Percentiles rank a stretch among this genome's conserved stretches.
These are phyloP conservation scores for Zapornia atra DNA, from an alignment of 2,113 vertebrate genomes.

Conservation along the genomic window DNA sequence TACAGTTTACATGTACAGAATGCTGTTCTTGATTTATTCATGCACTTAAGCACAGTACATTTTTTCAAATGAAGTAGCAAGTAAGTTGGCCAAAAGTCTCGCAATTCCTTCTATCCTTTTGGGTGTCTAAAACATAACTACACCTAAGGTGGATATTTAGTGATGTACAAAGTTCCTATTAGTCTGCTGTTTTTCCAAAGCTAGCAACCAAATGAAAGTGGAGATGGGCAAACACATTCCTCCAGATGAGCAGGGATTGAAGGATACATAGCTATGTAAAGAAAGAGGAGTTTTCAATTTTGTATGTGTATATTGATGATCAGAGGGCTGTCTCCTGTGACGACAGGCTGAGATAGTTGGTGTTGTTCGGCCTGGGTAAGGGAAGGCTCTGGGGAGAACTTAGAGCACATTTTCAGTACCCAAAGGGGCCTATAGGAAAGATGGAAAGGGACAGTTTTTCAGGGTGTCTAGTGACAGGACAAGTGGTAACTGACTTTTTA, in stretches of 20 bases:
- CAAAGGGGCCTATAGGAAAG: too few species aligned
- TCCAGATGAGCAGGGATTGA: background rate
- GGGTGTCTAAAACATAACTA: background rate
- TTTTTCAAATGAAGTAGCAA: background rate
- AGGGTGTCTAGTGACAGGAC: too few species aligned
- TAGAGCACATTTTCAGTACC: too few species aligned
- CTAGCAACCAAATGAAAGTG: background rate
- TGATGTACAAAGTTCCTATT: background rate
- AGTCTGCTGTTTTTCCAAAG: background rate
- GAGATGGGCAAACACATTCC: background rate
- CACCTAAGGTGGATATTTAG: background rate
- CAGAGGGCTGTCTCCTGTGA: too few species aligned
- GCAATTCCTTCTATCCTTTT: background rate
- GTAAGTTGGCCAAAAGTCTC: background rate
- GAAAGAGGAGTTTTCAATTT: background rate
- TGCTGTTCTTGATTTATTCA: background rate
- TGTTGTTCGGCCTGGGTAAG: too few species aligned
- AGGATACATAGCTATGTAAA: background rate
- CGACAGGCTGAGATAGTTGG: too few species aligned
- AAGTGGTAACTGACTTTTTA: background rate
- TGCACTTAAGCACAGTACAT: background rate
- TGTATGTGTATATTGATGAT: background rate
- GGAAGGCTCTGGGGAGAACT: too few species aligned
- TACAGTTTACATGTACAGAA: background rate
- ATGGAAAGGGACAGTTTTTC: too few species aligned